Conservation (phyloP, 2,888 invertebrate genomes). For the Lordiphosa fenestrarum region DNA sequence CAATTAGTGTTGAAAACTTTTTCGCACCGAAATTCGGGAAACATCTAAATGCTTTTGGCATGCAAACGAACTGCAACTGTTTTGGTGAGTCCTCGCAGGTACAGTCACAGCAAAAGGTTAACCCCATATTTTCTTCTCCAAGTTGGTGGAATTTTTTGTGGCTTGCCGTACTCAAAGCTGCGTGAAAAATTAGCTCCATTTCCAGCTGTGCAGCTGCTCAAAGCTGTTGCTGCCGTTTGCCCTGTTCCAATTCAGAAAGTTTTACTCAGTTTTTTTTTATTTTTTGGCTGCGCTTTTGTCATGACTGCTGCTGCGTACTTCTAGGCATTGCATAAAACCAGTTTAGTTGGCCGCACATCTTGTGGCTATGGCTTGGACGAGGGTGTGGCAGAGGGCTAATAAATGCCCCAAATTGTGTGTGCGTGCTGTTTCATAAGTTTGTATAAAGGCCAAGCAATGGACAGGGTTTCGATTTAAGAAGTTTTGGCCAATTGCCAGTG, state of each 20-base stretch:
- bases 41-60: conserved; percentile 30
- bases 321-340: conserved; percentile 29
- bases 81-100: not conserved
- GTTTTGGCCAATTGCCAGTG: not conserved
- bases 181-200: conserved; percentile 63
- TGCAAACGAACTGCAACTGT: conserved; percentile 6
- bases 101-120: conserved; percentile 20
- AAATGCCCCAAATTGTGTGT: conserved; percentile 37
- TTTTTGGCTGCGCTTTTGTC: conserved; percentile 38
- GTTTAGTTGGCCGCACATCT: conserved; percentile 38
- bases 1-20: conserved; percentile 19
- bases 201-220: conserved; percentile 29
- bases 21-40: conserved; percentile 1
- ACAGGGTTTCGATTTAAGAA: conserved; percentile 7
- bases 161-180: conserved; percentile 49
- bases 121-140: conserved; percentile 11
- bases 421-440: conserved; percentile 36
- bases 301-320: conserved; percentile 37
- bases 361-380: conserved; percentile 34
- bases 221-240: conserved; percentile 14
- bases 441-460: conserved; percentile 1
- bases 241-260: conserved; percentile 18
- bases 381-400: conserved; percentile 22
- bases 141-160: conserved; percentile 39
- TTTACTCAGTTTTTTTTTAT: conserved; percentile 6